phyloP scores from a whole-genome alignment of 2,888 invertebrate genomes.

The Drosophila affinis region DNA sequence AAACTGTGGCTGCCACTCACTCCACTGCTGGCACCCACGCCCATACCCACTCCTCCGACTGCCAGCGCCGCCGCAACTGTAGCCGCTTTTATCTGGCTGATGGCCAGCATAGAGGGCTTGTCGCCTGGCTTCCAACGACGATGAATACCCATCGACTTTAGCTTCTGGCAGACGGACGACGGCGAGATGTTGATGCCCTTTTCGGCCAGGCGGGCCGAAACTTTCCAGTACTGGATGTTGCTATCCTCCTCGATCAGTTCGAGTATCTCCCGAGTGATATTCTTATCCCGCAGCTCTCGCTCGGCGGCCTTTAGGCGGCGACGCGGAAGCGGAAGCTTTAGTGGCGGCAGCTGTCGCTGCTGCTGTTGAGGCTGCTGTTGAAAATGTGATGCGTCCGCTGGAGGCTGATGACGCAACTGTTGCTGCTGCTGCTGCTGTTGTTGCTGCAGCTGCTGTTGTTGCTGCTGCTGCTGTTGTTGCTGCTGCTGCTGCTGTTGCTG shows the following conservation, averaged over 20 bases:
- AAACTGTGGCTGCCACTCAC: slow-evolving; percentile 42
- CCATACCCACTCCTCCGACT: slow-evolving; percentile 41
- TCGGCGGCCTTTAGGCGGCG: slow-evolving; percentile 82
- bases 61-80: slow-evolving; percentile 55
- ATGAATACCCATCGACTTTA: slow-evolving; percentile 83
- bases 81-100: slow-evolving; percentile 77
- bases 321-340: slow-evolving; percentile 70
- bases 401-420: background rate
- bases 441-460: slow-evolving; percentile 52
- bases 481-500: slow-evolving; percentile 54
- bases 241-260: slow-evolving; percentile 83
- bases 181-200: slow-evolving; percentile 83
- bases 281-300: slow-evolving; percentile 81
- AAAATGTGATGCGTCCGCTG: slow-evolving; percentile 42
- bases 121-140: slow-evolving; percentile 83
- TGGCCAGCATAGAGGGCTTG: slow-evolving; percentile 81
- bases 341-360: slow-evolving; percentile 37
- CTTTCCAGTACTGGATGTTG: slow-evolving; percentile 83
- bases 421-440: slow-evolving; percentile 47
- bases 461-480: slow-evolving; percentile 49
- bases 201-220: slow-evolving; percentile 82
- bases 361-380: slow-evolving; percentile 51
- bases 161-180: slow-evolving; percentile 83
- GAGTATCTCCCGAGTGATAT: slow-evolving; percentile 82
- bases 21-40: slow-evolving; percentile 37